Base-by-base conservation (phyloP, 1,140 invertebrate species). In the Pygmarrhopalites habei region DNA sequence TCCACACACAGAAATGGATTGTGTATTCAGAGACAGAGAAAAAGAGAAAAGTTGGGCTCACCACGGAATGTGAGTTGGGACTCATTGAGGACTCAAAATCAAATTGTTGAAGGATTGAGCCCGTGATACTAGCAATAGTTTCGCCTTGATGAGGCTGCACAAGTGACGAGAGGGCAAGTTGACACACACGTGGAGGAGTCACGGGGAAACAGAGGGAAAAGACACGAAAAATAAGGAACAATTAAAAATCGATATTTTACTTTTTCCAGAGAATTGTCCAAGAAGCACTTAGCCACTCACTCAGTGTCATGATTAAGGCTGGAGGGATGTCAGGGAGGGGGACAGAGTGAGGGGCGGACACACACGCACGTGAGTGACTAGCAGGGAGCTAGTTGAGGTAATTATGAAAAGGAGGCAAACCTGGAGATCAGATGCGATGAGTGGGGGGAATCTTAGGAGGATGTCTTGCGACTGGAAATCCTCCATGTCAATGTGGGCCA, bases 401-500 rank as follows among this genome's bases (percentile, higher is more conserved):
- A 57, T 23, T 17, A 57, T 30, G 23, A 3, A 35, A 32, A 21
- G 2, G 19, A 77, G 72, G 82, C 76, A 44, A 79, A 74, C 72
- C 82, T 83, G 78, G 85, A 85, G 25, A 85, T 84, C 35, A 87
- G 88, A 72, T 89, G 76, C 72, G 87, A 85, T 32, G 85, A 86
- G 47, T 92, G 81, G 71, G 92, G 79, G 62, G 86, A 88, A 73
- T 91, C 62, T 67, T 30, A 67, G 52, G 14, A 67, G 87, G 72
- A 95, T 94, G 73, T 95, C 90, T 76, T 92, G 87, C 85, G 73
- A 64, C 21, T 59, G 56, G 57, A 83, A 94, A 74, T 89, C 90
- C 76, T 95, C 91, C 87, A 95, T 95, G 75, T 94, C 92, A 32
- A 92, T 90, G 77, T 94, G 89, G 26, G 92, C 92, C 68, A 95